phyloP scores from a whole-genome alignment of 2,888 invertebrate genomes.

The Hirtodrosophila histrioides region DNA sequence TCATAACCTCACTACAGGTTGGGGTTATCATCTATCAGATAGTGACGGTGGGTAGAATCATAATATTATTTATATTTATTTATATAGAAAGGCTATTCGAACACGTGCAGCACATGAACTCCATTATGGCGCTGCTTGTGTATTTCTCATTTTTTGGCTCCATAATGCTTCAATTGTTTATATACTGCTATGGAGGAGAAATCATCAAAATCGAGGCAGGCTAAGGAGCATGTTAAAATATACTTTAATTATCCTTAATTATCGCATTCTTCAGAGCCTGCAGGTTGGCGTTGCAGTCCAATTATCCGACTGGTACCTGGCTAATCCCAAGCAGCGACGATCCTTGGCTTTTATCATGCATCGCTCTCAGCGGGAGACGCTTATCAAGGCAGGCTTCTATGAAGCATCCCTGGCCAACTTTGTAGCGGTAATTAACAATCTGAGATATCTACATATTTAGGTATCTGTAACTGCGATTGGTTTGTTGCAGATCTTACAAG shows the following conservation, averaged over 20 bases:
- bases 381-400: slow-evolving; percentile 81
- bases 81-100: not conserved
- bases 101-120: slow-evolving; percentile 67
- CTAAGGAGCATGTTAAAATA: not conserved
- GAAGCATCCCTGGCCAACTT: slow-evolving; percentile 82
- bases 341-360: slow-evolving; percentile 71
- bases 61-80: not conserved
- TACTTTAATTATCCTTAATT: not conserved
- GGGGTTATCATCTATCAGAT: slow-evolving; percentile 83
- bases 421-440: slow-evolving; percentile 64
- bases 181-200: slow-evolving; percentile 83
- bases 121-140: slow-evolving; percentile 65
- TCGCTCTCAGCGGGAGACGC: slow-evolving; percentile 75
- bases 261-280: slow-evolving; percentile 63
- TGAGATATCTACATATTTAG: no score
- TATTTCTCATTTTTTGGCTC: slow-evolving; percentile 76
- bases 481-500: slow-evolving; percentile 68
- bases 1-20: slow-evolving; percentile 82
- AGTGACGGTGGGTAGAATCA: slow-evolving; percentile 63
- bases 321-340: slow-evolving; percentile 70
- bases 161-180: slow-evolving; percentile 81
- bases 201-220: slow-evolving; percentile 80
- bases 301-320: slow-evolving; percentile 75
- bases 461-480: not conserved
- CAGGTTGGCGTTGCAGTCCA: slow-evolving; percentile 76